Conservation (phyloP, 2,113 vertebrate species). For the Psettodes erumei region DNA sequence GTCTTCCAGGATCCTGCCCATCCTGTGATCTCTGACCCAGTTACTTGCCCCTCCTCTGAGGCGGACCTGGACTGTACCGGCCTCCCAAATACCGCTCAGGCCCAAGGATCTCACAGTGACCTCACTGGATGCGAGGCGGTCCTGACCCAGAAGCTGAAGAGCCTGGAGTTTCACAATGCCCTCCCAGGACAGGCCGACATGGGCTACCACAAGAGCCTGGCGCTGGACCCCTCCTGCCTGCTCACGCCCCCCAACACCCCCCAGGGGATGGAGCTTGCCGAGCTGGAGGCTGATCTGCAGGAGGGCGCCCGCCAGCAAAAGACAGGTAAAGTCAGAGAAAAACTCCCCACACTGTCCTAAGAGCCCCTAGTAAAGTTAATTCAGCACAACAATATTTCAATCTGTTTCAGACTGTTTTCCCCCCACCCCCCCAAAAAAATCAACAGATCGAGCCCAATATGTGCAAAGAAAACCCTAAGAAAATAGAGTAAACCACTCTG, state of each 20-base stretch:
- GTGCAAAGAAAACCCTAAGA: slow-evolving; percentile 12
- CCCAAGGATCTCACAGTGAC: slow-evolving; percentile 49
- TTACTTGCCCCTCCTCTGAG: slow-evolving; percentile 13
- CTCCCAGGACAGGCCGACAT: slow-evolving; percentile 71
- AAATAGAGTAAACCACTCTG: neutral
- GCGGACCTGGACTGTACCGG: neutral
- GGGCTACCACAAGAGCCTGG: slow-evolving; percentile 79
- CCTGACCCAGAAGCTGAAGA: slow-evolving; percentile 82
- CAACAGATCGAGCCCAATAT: neutral
- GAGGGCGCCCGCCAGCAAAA: slow-evolving; percentile 58
- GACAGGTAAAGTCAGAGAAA: slow-evolving; percentile 69
- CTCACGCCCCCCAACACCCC: slow-evolving; percentile 86
- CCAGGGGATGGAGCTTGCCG: slow-evolving; percentile 77
- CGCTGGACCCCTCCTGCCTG: slow-evolving; percentile 85
- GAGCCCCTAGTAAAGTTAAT: too few relatives aligned
- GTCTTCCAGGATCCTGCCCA: slow-evolving; percentile 26
- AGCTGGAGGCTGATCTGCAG: slow-evolving; percentile 73
- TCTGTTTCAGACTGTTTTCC: too few relatives aligned
- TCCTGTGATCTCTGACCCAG: slow-evolving; percentile 16
- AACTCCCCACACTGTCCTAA: too few relatives aligned
- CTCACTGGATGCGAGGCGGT: slow-evolving; percentile 79
- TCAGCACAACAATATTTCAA: too few relatives aligned
- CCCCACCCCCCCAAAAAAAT: too few relatives aligned
- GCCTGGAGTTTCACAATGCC: slow-evolving; percentile 79
- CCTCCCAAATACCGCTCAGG: slow-evolving; percentile 27